These are phyloP conservation scores for Meloe dianella DNA, from an alignment of 2,888 invertebrate genomes.

Conservation along the genomic window DNA sequence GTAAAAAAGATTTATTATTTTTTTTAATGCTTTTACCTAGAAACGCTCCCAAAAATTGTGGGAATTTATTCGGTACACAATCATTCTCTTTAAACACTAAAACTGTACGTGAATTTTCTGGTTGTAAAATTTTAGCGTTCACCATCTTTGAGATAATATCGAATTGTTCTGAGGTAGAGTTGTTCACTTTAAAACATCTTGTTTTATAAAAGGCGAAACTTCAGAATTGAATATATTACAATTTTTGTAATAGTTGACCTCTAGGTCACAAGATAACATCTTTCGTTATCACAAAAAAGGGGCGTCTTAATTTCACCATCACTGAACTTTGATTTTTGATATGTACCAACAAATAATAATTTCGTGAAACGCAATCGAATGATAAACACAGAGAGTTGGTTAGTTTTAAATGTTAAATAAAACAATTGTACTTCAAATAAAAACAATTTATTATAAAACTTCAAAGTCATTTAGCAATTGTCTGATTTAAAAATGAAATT, in stretches of 20 bases:
- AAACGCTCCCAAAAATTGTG: conserved; percentile 49
- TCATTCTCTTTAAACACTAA: conserved; percentile 34
- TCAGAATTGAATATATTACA: conserved; percentile 17
- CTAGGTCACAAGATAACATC: conserved; percentile 18
- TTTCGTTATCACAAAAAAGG: conserved; percentile 20
- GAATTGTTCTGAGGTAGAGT: not conserved
- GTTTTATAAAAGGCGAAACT: not conserved
- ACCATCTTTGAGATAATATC: conserved; percentile 31
- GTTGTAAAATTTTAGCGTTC: conserved; percentile 33
- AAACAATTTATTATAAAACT: conserved; percentile 1
- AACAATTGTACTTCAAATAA: not conserved
- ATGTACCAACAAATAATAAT: conserved; percentile 1
- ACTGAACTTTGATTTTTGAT: not conserved
- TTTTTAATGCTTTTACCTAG: conserved; percentile 44
- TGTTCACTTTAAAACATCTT: not conserved
- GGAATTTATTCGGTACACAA: conserved; percentile 38
- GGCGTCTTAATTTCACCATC: conserved; percentile 14
- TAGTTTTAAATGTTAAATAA: not conserved
- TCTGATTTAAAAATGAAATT: conserved; percentile 36
- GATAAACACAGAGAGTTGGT: not conserved
- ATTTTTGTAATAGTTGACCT: conserved; percentile 19
- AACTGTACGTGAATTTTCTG: conserved; percentile 43
- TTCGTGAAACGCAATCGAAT: not conserved
- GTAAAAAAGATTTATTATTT: not conserved
- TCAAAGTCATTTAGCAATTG: conserved; percentile 5